Base-by-base conservation (phyloP, 2,797 vertebrate species). In the Crenuchus spilurus region DNA sequence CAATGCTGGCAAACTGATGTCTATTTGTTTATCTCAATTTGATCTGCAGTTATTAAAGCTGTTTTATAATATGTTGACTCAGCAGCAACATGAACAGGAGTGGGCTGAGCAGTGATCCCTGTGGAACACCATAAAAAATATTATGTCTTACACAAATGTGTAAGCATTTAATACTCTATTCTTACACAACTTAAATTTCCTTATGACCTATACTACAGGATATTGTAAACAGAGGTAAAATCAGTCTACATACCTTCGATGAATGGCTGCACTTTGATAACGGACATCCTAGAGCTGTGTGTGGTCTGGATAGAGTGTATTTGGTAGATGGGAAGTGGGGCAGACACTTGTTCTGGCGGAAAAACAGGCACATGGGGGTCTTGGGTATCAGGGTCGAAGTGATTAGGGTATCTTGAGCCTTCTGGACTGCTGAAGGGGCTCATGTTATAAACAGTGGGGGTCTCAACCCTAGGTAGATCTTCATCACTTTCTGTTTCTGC, bases 401-500 rank as follows among this genome's bases (percentile, higher is more conserved):
- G 49, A 4, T 39, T 67, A 9, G 4, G 46, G 0, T 33, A 67
- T 55, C 71, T 55, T 24, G 46, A 60, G 16, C 60, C 74, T 16
- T 51, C 41, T 35, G 69, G 76, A 66, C 75, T 82, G 73, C 61
- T 75, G 44, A 79, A 75, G 31, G 73, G 69, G 26, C 81, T 83
- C 30, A 84, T 66, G 16, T 79, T 77, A 22, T 82, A 74, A 6
- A 76, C 66, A 1, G 55, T 80, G 16, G 91, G 88, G 1, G 88
- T 82, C 60, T 92, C 92, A 0, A 92, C 33, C 0, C 82, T 86
- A 0, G 92, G 90, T 0, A 90, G 85, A 4, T 93, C 92, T 0
- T 92, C 92, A 24, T 93, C 93, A 8, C 87, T 83, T 52, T 90
- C 69, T 0, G 93, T 88, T 72, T 91, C 89, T 13, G 91, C 81